Conservation (phyloP, 2,113 vertebrate species). For the Oncorhynchus tshawytscha region DNA sequence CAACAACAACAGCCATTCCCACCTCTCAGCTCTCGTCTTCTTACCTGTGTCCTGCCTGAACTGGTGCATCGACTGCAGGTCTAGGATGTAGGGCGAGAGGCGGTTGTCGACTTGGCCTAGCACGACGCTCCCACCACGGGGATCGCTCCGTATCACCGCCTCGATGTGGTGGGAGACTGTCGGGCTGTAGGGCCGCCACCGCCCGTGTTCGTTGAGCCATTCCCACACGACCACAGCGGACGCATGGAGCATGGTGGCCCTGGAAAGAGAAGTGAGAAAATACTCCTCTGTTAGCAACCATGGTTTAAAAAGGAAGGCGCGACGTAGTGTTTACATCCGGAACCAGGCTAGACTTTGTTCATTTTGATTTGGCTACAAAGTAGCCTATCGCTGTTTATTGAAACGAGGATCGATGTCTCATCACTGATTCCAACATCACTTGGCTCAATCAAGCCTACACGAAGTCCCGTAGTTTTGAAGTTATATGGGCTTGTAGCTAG, state of each 20-base stretch:
- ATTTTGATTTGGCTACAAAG: neutral
- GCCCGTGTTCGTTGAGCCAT: slow-evolving; percentile 92
- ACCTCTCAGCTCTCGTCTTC: slow-evolving; percentile 6
- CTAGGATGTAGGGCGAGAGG: slow-evolving; percentile 86
- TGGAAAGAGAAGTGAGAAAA: slow-evolving; percentile 25
- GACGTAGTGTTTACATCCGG: neutral
- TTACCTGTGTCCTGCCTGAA: slow-evolving; percentile 90
- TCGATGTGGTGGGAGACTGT: slow-evolving; percentile 90
- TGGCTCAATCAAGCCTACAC: neutral
- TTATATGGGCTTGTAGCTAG: neutral
- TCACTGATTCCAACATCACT: neutral
- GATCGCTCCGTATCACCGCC: slow-evolving; percentile 82
- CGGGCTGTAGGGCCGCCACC: slow-evolving; percentile 89
- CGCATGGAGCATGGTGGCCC: slow-evolving; percentile 80
- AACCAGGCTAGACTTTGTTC: neutral
- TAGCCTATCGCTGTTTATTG: neutral
- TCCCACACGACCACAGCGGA: slow-evolving; percentile 91
- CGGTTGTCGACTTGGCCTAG: slow-evolving; percentile 86
- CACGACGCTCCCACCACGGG: slow-evolving; percentile 86
- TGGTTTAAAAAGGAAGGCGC: neutral
- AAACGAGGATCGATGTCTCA: neutral
- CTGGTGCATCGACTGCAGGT: slow-evolving; percentile 90
- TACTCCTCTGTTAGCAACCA: neutral
- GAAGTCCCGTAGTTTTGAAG: neutral
- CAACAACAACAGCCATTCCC: neutral